Base-by-base conservation (phyloP, 2,888 invertebrate genomes). In the Petrolisthes cinctipes region DNA sequence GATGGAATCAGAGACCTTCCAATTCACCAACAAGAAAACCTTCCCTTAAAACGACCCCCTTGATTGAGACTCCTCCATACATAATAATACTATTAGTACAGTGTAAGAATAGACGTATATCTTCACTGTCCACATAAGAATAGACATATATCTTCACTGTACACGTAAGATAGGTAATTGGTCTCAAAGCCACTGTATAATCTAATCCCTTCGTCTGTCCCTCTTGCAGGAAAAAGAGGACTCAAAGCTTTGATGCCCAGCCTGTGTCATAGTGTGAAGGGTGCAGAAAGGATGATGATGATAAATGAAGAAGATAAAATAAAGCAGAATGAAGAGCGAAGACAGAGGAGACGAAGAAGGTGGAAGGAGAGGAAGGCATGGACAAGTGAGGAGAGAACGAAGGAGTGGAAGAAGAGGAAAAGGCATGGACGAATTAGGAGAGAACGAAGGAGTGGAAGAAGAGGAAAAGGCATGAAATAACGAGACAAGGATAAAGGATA, bases 181-280 rank as follows among this genome's bases (percentile, higher is more conserved):
- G 37, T 37, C 37, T 37, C 1, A 37, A 37, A 37, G 37, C 37
- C 37, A 37, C 37, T 2, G 37, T 61, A 17, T 61, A 61, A 61
- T 61, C 61, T 56, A 51, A 54, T 23, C 6, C 71, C 56, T 37
- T 57, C 68, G 7, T 56, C 79, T 66, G 61, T 83, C 11, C 54
- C 37, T 17, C 71, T 66, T 5, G 23, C 83, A 87, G 87, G 87
- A 87, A 87, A 87, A 87, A 81, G 87, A 87, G 20, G 87, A 87
- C 51, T 87, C 87, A n/a, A 87, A 87, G 84, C 87, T 87, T 75
- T 87, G 87, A 87, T 87, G 87, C 87, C 87, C 87, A 81, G 87
- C 87, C 83, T 87, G 87, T 84, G 83, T 84, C 73, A 87, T 87
- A 54, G 54, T 53, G n/a, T 51, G n/a, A 79, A 17, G 54, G 17